Base-by-base conservation (phyloP, 1,140 invertebrate genomes). In the Drosophila tristis region DNA sequence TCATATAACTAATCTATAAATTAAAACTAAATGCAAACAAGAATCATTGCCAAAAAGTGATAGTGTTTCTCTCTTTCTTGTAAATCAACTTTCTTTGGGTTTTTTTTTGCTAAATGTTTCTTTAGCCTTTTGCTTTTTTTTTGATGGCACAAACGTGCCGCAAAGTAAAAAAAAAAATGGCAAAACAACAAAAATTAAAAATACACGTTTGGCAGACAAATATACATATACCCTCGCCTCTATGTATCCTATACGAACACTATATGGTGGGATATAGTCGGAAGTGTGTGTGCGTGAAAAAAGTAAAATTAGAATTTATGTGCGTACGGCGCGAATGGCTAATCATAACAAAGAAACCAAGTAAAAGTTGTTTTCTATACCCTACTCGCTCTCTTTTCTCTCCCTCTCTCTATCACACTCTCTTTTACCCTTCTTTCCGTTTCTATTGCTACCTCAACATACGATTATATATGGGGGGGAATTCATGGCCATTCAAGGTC, bases 231-330 rank as follows among this genome's bases (percentile, higher is more conserved):
- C 45, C 53, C 53, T 64, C 20, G 39, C 15, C 51, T 49, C 35
- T 56, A 61, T 71, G 13, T 42, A 56, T 39, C 44, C 47, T 55
- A 26, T 47, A 26, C 13, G 15, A 11, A 23, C 31, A 26, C 3
- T 25, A 23, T 11, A 16, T 39, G 20, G 13, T 48, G 47, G 51
- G 57, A 57, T 23, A 54, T 26, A 25, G 5, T 9, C 8, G 4
- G 49, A n/a, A 35, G 29, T 61, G 51, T 68, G 53, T 80, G 45
- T 85, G 81, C 57, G 81, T 78, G 68, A 81, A 23, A 66, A 82
- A 86, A 87, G 78, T 87, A 86, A 86, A 86, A 86, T 86, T 86
- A 87, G 78, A 86, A 87, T 87, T 81, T 87, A 76, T 86, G 81
- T 85, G 80, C 80, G 80, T 84, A 85, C 73, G 80, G 47, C 63